Evolutionary conservation across 2,888 invertebrate species (phyloP).

Genomic region (Ornithoptera alexandrae): DNA sequence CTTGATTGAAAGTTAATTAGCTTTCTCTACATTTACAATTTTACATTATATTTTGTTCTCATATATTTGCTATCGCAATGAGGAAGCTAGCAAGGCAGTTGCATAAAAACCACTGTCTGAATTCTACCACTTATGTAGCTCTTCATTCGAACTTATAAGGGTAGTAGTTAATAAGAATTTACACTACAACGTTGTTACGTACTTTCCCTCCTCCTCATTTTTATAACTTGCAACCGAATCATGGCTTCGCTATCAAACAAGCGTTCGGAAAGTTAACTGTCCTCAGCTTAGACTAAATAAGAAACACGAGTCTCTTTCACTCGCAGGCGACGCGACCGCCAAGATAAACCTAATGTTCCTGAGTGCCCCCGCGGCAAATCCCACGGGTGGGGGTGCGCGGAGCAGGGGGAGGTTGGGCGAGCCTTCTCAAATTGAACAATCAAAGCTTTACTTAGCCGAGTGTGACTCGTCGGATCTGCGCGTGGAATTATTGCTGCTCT

Average conservation of each 20-base stretch:
- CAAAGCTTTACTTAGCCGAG: constrained; percentile 36
- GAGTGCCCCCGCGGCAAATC: constrained; percentile 37
- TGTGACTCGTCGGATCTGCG: constrained; percentile 28
- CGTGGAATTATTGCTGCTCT: constrained; percentile 17
- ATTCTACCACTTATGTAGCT: no score
- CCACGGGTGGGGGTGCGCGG: constrained; percentile 9
- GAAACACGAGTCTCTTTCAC: constrained; percentile 28
- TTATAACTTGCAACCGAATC: background rate
- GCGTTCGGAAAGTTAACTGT: constrained; percentile 17
- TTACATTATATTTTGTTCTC: no score
- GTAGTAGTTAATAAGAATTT: no score
- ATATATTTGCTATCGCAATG: no score
- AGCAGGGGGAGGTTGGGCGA: background rate
- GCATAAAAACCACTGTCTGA: no score
- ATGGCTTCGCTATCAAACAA: constrained; percentile 8
- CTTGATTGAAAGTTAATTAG: no score
- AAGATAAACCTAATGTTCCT: constrained; percentile 43
- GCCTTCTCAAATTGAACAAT: constrained; percentile 44
- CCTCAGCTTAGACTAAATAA: constrained; percentile 22
- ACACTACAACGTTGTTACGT: background rate
- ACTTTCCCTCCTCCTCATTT: background rate
- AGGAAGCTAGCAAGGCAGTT: no score
- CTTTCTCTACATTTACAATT: no score
- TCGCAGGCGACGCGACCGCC: constrained; percentile 28
- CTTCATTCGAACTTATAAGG: no score